A percentile compares a stretch with the other conserved stretches of the same genome.
phyloP scores from a whole-genome alignment of 1,140 invertebrate genomes.

The Micrasema minimum region DNA sequence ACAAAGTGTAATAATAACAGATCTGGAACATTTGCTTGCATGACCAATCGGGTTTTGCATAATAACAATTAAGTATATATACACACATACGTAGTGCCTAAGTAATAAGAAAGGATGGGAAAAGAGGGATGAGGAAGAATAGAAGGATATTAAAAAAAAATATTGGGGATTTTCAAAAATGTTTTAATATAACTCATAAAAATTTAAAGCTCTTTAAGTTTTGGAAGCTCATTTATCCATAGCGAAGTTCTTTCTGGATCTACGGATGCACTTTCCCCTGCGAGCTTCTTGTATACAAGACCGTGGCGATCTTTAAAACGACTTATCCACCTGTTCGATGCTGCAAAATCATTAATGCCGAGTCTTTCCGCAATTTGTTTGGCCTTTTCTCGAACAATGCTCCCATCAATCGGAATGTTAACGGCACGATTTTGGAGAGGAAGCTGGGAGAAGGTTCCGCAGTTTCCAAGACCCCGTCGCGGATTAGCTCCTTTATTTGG shows the following conservation, averaged over 20 bases:
- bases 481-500: too few species aligned
- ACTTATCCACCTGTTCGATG: conserved; percentile 34
- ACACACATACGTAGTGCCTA: too few species aligned
- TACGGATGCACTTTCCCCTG: conserved; percentile 29
- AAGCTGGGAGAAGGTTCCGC: conserved; percentile 7
- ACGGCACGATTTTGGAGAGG: conserved; percentile 28
- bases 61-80: too few species aligned
- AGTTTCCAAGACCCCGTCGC: conserved; percentile 41
- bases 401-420: conserved; percentile 35
- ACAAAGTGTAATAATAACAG: too few species aligned
- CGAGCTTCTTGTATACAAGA: conserved; percentile 37
- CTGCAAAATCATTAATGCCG: conserved; percentile 26
- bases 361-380: conserved; percentile 36
- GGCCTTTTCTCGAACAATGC: conserved; percentile 33
- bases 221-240: conserved; percentile 26
- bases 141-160: too few species aligned
- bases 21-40: too few species aligned
- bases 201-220: too few species aligned
- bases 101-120: too few species aligned
- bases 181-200: too few species aligned
- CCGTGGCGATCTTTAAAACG: conserved; percentile 34
- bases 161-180: too few species aligned
- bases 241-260: conserved; percentile 31
- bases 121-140: too few species aligned
- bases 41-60: too few species aligned